Conservation (phyloP, 2,888 invertebrate species). For the Epicampocera succincta region DNA sequence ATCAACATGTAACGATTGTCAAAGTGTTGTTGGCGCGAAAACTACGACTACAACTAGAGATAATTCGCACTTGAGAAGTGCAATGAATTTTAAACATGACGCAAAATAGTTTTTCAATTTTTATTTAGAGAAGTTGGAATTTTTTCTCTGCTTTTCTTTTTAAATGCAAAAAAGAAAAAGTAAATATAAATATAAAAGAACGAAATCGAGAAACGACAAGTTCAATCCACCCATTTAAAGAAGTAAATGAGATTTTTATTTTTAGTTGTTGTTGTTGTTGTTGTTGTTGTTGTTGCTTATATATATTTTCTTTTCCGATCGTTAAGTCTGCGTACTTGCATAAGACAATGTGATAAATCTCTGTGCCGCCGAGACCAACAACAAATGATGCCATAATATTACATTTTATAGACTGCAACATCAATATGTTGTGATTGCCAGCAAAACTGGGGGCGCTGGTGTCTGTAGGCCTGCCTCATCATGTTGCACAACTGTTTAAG, state of each 20-base stretch:
- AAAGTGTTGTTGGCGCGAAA: slow-evolving; percentile 65
- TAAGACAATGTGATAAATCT: slow-evolving; percentile 79
- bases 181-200: slow-evolving; percentile 26
- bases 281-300: background rate
- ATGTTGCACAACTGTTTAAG: slow-evolving; percentile 51
- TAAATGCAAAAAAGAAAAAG: slow-evolving; percentile 4
- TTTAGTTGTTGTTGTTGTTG: slow-evolving; percentile 1
- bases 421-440: slow-evolving; percentile 50
- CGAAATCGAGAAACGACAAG: slow-evolving; percentile 61
- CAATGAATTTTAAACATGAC: slow-evolving; percentile 73
- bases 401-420: slow-evolving; percentile 49
- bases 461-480: slow-evolving; percentile 16
- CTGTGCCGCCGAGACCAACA: slow-evolving; percentile 70
- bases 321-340: slow-evolving; percentile 55
- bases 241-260: slow-evolving; percentile 53
- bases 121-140: slow-evolving; percentile 28
- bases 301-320: slow-evolving; percentile 6
- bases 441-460: slow-evolving; percentile 60
- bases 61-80: slow-evolving; percentile 70
- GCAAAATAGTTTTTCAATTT: slow-evolving; percentile 71
- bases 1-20: slow-evolving; percentile 67
- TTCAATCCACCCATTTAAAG: slow-evolving; percentile 69
- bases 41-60: slow-evolving; percentile 43
- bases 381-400: slow-evolving; percentile 19
- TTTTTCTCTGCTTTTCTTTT: slow-evolving; percentile 7